Base-by-base conservation (phyloP, 1,140 invertebrate genomes). In the Lepidurus apus region DNA sequence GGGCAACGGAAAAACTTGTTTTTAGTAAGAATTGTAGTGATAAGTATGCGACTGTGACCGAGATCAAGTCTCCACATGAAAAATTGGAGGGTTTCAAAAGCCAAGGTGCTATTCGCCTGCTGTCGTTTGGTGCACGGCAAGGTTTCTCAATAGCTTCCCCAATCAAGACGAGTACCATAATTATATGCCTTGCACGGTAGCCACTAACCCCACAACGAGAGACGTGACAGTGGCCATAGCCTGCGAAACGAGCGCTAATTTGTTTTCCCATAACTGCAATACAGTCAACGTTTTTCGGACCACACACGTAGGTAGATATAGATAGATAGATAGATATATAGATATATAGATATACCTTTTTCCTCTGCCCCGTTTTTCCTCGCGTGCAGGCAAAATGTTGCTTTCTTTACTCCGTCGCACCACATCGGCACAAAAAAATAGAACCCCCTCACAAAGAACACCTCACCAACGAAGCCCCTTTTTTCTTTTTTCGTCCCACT, bases 91-190 rank as follows among this genome's bases (percentile, higher is more conserved):
- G 53, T 65, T 65, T 65, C 21, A 7, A 7, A 17, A 21, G 17
- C 21, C 17, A n/a, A 65, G 17, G 53, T 21, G 53, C 53, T 65
- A 65, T 65, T 65, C 53, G 53, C 53, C 53, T 65, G 53, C 53
- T 65, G 53, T 65, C 53, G 13, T 65, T 65, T 65, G 17, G 21
- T 65, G 53, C 53, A 65, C 53, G 53, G 53, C 53, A 17, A 65
- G 9, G 17, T 65, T 65, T 65, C 53, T 65, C 53, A 65, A 65
- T 65, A 65, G 53, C 53, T 65, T 65, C 53, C 53, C 53, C 53
- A 65, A 65, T 65, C 53, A 65, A 65, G 53, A 65, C 53, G 21
- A 65, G 53, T n/a, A 65, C 53, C 53, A 65, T 65, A 65, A 65
- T 65, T 65, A 21, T 65, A 65, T 65, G 53, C 21, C 53, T 65